These are phyloP conservation scores for Ganaspis brasiliensis DNA, from an alignment of 2,888 invertebrate genomes.

Conservation along the genomic window DNA sequence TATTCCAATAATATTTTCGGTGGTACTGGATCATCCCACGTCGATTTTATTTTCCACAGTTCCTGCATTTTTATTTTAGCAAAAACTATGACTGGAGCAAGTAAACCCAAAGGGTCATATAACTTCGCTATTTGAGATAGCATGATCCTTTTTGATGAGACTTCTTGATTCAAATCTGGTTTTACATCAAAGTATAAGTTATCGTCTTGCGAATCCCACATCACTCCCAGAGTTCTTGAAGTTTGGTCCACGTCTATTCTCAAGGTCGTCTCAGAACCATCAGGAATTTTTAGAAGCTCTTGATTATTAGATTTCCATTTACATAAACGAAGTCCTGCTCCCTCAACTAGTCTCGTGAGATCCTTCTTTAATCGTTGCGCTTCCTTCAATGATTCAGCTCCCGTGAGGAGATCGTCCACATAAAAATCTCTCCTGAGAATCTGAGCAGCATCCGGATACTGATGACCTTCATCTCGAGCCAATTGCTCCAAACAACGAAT, in stretches of 20 bases:
- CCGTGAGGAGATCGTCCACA: not conserved
- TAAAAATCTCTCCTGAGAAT: not conserved
- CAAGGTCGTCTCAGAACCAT: not conserved
- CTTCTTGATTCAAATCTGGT: not conserved
- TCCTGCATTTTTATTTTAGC: too few species aligned
- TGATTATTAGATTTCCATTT: not conserved
- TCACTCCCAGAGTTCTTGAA: not conserved
- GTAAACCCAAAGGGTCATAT: too few species aligned
- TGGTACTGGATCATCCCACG: not conserved
- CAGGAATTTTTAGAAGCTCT: not conserved
- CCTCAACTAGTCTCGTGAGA: constrained; percentile 20
- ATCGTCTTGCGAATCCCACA: not conserved
- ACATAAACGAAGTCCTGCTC: not conserved
- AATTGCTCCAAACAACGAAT: constrained; percentile 41
- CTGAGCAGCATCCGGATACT: not conserved
- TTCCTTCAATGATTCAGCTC: not conserved
- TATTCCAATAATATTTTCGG: not conserved
- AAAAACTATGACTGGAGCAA: too few species aligned
- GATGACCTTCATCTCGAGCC: not conserved
- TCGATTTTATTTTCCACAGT: too few species aligned
- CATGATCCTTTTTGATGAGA: not conserved
- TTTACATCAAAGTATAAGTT: not conserved
- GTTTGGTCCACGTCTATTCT: not conserved
- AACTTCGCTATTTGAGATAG: too few species aligned
- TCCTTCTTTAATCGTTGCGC: not conserved